Conservation (phyloP, 1,140 invertebrate species). For the Aleiodes sp. region DNA sequence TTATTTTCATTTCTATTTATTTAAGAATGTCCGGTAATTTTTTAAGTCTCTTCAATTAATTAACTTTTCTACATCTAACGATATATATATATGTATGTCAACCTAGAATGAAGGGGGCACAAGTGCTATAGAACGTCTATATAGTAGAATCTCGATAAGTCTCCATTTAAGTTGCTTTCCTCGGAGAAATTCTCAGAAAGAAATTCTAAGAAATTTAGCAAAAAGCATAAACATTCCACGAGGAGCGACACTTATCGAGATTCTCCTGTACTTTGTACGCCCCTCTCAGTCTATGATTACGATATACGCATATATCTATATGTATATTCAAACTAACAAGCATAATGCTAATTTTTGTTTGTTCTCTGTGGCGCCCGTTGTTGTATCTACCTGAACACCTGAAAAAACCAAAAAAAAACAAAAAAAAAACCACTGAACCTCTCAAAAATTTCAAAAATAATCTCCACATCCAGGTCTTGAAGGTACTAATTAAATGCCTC, state of each 20-base stretch:
- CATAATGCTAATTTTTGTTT: constrained; percentile 65
- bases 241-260: no score
- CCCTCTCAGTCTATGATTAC: no score
- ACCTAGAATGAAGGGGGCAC: no score
- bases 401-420: constrained; percentile 39
- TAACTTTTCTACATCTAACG: constrained; percentile 35
- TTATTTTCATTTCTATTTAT: no score
- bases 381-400: constrained; percentile 64
- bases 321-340: constrained; percentile 54
- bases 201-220: no score
- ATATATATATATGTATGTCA: constrained; percentile 38
- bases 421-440: constrained; percentile 63
- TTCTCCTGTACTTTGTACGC: no score
- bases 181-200: no score
- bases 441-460: constrained; percentile 60
- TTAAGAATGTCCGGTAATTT: constrained; percentile 7
- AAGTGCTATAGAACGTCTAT: no score
- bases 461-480: constrained; percentile 64
- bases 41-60: background rate
- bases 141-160: no score
- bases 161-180: no score
- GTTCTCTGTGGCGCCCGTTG: constrained; percentile 65
- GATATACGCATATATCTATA: constrained; percentile 33
- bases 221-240: no score
- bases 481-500: constrained; percentile 64